Evolutionary conservation across 2,797 vertebrate species (phyloP).

Genomic region (Cottoperca gobio): DNA sequence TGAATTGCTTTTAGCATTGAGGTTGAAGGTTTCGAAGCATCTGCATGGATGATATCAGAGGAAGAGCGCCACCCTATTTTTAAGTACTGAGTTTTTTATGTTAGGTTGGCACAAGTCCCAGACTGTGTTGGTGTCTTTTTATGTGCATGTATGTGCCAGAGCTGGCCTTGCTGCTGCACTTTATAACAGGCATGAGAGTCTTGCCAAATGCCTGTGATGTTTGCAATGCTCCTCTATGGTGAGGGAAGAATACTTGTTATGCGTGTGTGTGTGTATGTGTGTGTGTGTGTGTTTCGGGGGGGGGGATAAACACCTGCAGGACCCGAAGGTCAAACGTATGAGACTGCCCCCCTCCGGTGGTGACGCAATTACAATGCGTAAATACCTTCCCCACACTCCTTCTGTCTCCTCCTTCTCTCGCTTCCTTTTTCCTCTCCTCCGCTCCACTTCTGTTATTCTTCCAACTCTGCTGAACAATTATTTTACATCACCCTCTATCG

Average conservation of each 20-base stretch:
- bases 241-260: constrained; percentile 28
- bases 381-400: constrained; percentile 54
- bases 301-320: constrained; percentile 80
- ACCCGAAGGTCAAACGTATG: constrained; percentile 78
- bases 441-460: constrained; percentile 1
- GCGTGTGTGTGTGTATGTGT: constrained; percentile 40
- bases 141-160: constrained; percentile 49
- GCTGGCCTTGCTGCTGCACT: constrained; percentile 47
- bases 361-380: constrained; percentile 72
- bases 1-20: constrained; percentile 82
- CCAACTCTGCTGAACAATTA: constrained; percentile 16
- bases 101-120: constrained; percentile 77
- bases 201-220: constrained; percentile 59
- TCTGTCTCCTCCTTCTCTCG: background rate
- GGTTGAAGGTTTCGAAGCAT: constrained; percentile 79
- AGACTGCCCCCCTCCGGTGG: constrained; percentile 77
- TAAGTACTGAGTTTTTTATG: constrained; percentile 72
- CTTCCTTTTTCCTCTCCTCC: background rate
- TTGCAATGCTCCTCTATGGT: constrained; percentile 55
- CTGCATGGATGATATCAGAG: constrained; percentile 79
- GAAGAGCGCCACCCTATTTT: constrained; percentile 78
- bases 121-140: constrained; percentile 40
- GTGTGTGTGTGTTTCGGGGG: constrained; percentile 21
- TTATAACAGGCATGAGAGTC: constrained; percentile 43
- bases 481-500: constrained; percentile 26